phyloP scores from a whole-genome alignment of 2,797 vertebrate species.

The Nyctalus aviator region DNA sequence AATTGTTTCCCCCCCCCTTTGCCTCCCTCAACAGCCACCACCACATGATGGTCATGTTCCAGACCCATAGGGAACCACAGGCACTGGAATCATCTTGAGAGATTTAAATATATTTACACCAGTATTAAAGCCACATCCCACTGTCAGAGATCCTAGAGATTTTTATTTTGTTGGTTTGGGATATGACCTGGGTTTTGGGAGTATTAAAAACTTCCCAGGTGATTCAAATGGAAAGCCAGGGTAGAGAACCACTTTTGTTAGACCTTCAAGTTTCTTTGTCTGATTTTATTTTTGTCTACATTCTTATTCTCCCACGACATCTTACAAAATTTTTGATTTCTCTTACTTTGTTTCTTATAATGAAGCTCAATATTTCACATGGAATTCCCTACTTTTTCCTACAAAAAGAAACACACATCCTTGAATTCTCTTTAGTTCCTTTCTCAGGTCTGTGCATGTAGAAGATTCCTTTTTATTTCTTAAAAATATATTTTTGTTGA shows the following conservation, averaged over 20 bases:
- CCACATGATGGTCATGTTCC: not conserved
- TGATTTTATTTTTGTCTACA: not conserved
- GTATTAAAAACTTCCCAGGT: not conserved
- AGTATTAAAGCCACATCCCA: not conserved
- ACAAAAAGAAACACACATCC: not conserved
- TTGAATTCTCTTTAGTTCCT: not conserved
- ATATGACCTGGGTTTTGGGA: not conserved
- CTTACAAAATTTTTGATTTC: constrained; percentile 38
- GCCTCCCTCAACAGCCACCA: too few relatives aligned
- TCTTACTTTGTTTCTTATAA: not conserved
- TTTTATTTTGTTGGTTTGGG: constrained; percentile 26
- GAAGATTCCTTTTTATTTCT: not conserved
- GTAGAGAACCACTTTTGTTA: not conserved
- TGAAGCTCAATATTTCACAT: not conserved
- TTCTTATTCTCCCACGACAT: not conserved
- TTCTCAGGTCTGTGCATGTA: not conserved
- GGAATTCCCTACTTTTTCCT: not conserved
- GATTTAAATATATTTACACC: not conserved
- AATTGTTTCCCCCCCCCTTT: accelerated
- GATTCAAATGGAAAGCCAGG: not conserved
- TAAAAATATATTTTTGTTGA: too few relatives aligned
- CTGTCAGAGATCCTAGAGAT: not conserved
- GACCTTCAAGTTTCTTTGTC: not conserved
- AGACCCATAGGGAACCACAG: not conserved
- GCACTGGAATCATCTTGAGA: not conserved